Evolutionary conservation across 2,888 invertebrate species (phyloP), one percentile per base, ranked within the genome.

Genomic region (Tortrix viridana): DNA sequence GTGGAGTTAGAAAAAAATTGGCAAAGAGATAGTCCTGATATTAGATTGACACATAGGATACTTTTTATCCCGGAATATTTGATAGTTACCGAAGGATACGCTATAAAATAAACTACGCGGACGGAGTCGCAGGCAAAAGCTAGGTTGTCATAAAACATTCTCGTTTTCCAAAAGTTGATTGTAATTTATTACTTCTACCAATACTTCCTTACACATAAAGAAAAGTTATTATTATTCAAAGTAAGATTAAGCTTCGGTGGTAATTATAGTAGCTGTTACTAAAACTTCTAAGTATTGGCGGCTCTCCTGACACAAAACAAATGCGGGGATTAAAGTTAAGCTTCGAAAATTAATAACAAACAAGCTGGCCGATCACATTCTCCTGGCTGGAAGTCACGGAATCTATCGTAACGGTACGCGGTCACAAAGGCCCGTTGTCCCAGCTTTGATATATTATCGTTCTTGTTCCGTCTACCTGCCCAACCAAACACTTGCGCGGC

Each of bases 401-500:
- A 77, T 80, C 76, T 89, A 63, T 58, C 41, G 58, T 63, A 90
- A 89, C 90, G 89, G 89, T 80, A 86, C 74, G 58, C 71, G 73
- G 68, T 70, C 67, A 84, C 83, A 86, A 87, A 85, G 76, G 79
- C 74, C 76, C 78, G 74, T 75, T 80, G 77, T 77, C 76, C 81
- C 76, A 67, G 69, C 70, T 76, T 75, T 75, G 80, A 80, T 77
- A 68, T 67, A 76, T 74, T 73, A 23, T 49, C 38, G 48, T 48
- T 49, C 63, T 48, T 26, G 74, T 74, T 71, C 73, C 73, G 69
- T 77, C 85, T 89, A 89, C 89, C 89, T 89, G 89, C 82, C 73
- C 71, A 76, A 80, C 77, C 80, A 79, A 82, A 84, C 89, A 89
- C 88, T 88, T 87, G 84, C 82, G 76, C 76, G 73, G 77, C 73